Conservation (phyloP, 1,140 invertebrate genomes). For the Ceratosolen fusciceps region DNA sequence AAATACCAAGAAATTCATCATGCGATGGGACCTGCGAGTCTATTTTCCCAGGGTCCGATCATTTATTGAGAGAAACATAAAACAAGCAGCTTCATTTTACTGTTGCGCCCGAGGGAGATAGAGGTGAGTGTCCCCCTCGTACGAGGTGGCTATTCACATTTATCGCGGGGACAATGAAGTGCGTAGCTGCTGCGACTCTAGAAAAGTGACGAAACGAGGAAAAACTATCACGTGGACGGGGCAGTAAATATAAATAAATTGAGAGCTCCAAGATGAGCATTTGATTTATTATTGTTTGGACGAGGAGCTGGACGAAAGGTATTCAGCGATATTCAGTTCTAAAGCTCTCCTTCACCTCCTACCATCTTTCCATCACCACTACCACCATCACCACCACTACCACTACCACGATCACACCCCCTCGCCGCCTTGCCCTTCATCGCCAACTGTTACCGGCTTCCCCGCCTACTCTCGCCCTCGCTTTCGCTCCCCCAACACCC, state of each 20-base stretch:
- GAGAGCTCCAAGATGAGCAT: conserved; percentile 29
- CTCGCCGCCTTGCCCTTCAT: no score
- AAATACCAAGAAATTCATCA: neutral
- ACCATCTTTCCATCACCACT: no score
- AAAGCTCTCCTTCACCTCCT: no score
- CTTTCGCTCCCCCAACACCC: no score
- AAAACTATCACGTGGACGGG: conserved; percentile 15
- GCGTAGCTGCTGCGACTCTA: neutral
- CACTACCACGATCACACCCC: no score
- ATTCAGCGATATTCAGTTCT: no score
- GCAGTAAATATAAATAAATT: conserved; percentile 48
- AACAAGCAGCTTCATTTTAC: neutral
- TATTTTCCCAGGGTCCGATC: neutral
- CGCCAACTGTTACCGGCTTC: no score
- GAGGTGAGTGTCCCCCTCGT: neutral
- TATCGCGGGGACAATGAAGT: conserved; percentile 21
- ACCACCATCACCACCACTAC: no score
- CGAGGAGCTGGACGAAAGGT: neutral
- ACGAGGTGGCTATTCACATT: conserved; percentile 15
- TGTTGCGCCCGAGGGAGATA: neutral
- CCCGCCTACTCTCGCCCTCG: no score
- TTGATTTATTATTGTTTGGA: conserved; percentile 42
- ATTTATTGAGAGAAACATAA: neutral
- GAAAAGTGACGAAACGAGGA: conserved; percentile 29
- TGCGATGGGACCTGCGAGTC: neutral